Conservation (phyloP, 2,797 vertebrate species). For the Alcedo atthis region DNA sequence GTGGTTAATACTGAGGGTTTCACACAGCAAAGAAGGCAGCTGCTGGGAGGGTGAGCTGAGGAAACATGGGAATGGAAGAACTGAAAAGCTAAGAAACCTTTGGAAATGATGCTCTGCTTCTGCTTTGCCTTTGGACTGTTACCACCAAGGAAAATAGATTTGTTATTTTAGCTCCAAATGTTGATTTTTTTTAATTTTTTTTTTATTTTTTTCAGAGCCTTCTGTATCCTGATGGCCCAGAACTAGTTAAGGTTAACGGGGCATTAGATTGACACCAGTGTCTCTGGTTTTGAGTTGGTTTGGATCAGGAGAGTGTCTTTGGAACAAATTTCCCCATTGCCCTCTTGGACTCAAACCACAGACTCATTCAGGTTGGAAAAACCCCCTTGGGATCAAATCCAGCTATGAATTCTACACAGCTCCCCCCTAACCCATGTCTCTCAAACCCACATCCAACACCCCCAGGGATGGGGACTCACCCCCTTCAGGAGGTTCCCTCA, state of each 20-base stretch:
- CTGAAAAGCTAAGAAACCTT: neutral
- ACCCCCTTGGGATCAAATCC: too few relatives aligned
- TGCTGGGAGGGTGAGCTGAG: neutral
- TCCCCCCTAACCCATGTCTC: too few relatives aligned
- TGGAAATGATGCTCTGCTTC: neutral
- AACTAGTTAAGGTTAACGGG: neutral
- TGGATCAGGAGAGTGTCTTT: neutral
- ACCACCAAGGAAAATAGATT: neutral
- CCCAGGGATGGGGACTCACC: too few relatives aligned
- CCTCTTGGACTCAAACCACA: neutral
- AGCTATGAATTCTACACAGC: too few relatives aligned
- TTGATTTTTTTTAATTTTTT: neutral
- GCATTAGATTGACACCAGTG: neutral
- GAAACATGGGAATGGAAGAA: neutral
- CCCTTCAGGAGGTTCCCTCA: neutral
- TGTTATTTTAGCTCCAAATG: neutral
- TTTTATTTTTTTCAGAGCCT: neutral
- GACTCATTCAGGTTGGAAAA: too few relatives aligned
- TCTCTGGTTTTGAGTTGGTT: neutral
- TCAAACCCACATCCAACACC: too few relatives aligned
- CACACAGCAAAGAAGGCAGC: slow-evolving; percentile 9
- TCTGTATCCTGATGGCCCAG: fast-evolving
- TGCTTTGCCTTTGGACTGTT: neutral
- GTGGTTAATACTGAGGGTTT: slow-evolving; percentile 26
- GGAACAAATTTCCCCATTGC: neutral